A percentile compares a stretch with the other conserved stretches of the same genome.
phyloP scores from a whole-genome alignment of 2,888 invertebrate species.

The Cosmia trapezina region DNA sequence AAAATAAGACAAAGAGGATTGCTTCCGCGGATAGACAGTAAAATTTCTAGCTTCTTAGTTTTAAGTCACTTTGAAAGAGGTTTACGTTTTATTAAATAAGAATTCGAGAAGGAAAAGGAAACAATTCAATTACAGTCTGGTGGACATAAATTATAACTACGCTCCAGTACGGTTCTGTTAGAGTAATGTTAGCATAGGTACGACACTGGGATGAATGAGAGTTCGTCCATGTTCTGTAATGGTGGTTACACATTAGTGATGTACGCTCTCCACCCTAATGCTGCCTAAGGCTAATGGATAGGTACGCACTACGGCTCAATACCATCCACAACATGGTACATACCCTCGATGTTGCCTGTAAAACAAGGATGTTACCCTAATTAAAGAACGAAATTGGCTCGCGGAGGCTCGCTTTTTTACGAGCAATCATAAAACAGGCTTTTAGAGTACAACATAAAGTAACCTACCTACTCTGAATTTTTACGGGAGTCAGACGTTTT shows the following conservation, averaged over 20 bases:
- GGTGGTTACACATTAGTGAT: constrained; percentile 44
- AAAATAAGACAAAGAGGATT: constrained; percentile 45
- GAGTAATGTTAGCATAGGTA: constrained; percentile 7
- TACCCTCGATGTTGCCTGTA: constrained; percentile 69
- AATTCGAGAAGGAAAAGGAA: constrained; percentile 25
- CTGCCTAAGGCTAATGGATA: constrained; percentile 33
- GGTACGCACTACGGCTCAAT: constrained; percentile 21
- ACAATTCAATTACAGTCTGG: constrained; percentile 27
- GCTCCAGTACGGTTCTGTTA: constrained; percentile 5
- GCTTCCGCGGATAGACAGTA: constrained; percentile 40
- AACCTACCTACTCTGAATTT: constrained; percentile 78
- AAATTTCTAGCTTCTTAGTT: constrained; percentile 41
- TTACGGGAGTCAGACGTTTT: constrained; percentile 78
- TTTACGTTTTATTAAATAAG: constrained; percentile 51
- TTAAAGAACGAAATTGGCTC: constrained; percentile 86
- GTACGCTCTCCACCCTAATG: constrained; percentile 12
- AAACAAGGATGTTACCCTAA: constrained; percentile 83
- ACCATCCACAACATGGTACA: constrained; percentile 40
- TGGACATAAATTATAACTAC: constrained; percentile 23
- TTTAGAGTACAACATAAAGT: constrained; percentile 83
- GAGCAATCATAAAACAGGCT: constrained; percentile 86
- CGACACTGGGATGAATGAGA: constrained; percentile 25
- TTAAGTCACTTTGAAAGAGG: constrained; percentile 46
- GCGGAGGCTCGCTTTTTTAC: constrained; percentile 82
- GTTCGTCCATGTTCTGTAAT: constrained; percentile 28